These are phyloP conservation scores for Scalopus aquaticus DNA, from an alignment of 2,113 vertebrate genomes.

Conservation along the genomic window DNA sequence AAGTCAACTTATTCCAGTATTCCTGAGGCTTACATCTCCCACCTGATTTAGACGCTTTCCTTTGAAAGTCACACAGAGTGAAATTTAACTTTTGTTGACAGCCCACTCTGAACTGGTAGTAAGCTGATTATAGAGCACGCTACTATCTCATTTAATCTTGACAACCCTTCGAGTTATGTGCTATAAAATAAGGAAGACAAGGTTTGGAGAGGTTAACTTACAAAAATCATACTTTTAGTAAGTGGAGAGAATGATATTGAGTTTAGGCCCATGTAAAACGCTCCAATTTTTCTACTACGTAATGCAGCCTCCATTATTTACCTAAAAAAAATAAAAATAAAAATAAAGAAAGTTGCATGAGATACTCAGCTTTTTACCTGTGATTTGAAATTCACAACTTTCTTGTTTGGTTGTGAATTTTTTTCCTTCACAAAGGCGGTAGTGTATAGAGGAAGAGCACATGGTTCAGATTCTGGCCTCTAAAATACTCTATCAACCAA, in stretches of 20 bases:
- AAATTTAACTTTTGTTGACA: background rate
- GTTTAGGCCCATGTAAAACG: background rate
- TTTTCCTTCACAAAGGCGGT: background rate
- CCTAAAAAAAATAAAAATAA: background rate
- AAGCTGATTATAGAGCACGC: background rate
- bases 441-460: background rate
- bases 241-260: background rate
- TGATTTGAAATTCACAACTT: constrained; percentile 13
- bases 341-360: background rate
- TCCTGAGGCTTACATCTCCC: background rate
- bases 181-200: background rate
- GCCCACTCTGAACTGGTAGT: background rate
- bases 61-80: background rate
- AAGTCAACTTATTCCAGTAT: background rate
- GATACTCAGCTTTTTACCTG: background rate
- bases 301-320: background rate
- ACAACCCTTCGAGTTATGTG: background rate
- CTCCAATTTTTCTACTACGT: background rate
- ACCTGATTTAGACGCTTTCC: background rate
- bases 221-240: background rate
- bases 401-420: background rate
- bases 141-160: background rate
- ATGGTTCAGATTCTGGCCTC: background rate
- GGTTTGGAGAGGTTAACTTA: background rate
- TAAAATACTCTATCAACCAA: background rate